Percentiles rank a stretch among this genome's conserved stretches.
These are phyloP conservation scores for Caenorhabditis japonica DNA, from an alignment of 2,888 invertebrate genomes.

Conservation along the genomic window DNA sequence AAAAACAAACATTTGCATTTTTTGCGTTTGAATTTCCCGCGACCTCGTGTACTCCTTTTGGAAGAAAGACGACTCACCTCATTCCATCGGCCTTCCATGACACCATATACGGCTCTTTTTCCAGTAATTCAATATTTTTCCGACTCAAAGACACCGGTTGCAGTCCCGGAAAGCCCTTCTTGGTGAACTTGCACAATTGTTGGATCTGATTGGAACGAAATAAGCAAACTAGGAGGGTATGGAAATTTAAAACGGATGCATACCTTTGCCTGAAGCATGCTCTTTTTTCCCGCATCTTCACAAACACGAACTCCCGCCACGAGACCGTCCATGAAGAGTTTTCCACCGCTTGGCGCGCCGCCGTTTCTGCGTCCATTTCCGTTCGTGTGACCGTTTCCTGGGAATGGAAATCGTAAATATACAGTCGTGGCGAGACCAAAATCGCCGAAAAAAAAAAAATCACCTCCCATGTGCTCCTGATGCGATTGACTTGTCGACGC, in stretches of 20 bases:
- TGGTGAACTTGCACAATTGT: constrained; percentile 67
- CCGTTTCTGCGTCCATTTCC: no score
- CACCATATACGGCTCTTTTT: constrained; percentile 89
- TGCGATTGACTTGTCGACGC: not conserved
- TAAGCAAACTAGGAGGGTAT: not conserved
- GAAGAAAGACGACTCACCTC: constrained; percentile 81
- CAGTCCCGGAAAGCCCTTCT: constrained; percentile 90
- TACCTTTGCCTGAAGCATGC: constrained; percentile 54
- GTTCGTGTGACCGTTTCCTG: not conserved
- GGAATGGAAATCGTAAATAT: no score
- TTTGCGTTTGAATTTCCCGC: no score
- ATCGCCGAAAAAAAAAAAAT: no score
- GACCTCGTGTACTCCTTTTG: no score
- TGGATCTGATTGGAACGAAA: constrained; percentile 62
- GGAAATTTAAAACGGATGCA: not conserved
- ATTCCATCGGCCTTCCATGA: constrained; percentile 99
- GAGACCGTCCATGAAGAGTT: constrained; percentile 73
- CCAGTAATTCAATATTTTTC: constrained; percentile 85
- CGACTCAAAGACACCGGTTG: constrained; percentile 96
- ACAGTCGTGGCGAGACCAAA: no score
- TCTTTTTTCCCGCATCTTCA: constrained; percentile 56
- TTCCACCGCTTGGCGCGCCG: constrained; percentile 3
- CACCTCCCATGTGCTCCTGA: no score
- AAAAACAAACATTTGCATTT: no score
- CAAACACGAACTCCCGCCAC: constrained; percentile 60